Base-by-base conservation (phyloP, 2,888 invertebrate genomes). In the Rhamphomyia laevipes region DNA sequence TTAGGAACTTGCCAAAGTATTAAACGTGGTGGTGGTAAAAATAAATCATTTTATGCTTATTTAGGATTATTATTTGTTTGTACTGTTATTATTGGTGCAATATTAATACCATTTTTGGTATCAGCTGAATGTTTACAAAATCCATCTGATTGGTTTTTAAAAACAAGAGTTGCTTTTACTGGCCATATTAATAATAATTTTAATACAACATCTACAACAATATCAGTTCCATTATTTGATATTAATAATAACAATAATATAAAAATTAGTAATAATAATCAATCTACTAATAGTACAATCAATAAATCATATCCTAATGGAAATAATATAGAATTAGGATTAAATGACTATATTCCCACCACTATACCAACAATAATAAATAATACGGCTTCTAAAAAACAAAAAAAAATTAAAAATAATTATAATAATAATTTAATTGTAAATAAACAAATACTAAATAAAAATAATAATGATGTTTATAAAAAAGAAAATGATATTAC, bases 1-100 rank as follows among this genome's bases (percentile, higher is more conserved):
- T 65, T 71, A 18, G 49, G 51, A 43, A 49, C 56, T 46, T 44
- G 38, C 46, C 15, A 48, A 43, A 62, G 60, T 51, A 44, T 50
- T 9, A 62, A 61, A 51, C 56, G 55, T 33, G 59, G 59, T 43
- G 50, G 52, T 27, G 57, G 56, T 1, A 60, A 58, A 47, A 61
- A 63, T 35, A 62, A 66, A 30, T 67, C 66, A n/a, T 67, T 67
- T 51, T 67, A 68, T 48, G 70, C 70, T 45, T 69, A 68, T 55
- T 54, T 69, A 44, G 70, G 68, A 15, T 51, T 69, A 13, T 60
- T 69, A 43, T 69, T 69, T 51, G 66, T 70, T 2, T 69, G 68
- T 47, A 68, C 68, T 35, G 67, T 70, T 4, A 68, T 69, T 37
- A 60, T 68, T 47, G 69, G 70, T 0, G 70, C 69, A 16, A 59